These are phyloP conservation scores for Salvelinus namaycush DNA, from an alignment of 2,113 vertebrate species.

Conservation along the genomic window DNA sequence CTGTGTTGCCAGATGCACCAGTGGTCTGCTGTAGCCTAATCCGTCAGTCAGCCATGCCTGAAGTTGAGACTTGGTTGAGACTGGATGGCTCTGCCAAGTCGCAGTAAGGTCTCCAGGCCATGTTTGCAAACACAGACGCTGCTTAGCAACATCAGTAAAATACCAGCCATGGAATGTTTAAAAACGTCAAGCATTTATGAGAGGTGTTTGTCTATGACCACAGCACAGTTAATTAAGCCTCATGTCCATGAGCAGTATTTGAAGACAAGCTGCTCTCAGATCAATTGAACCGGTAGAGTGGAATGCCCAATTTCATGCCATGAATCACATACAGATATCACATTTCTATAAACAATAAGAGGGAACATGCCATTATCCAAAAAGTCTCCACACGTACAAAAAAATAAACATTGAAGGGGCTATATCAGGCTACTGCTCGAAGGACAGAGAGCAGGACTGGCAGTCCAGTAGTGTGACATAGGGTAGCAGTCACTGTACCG, in stretches of 20 bases:
- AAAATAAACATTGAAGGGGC: too few species aligned
- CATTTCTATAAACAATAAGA: neutral
- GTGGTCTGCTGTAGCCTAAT: conserved; percentile 20
- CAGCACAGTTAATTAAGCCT: conserved; percentile 2
- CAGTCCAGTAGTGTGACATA: too few species aligned
- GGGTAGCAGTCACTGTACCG: too few species aligned
- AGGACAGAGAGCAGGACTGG: too few species aligned
- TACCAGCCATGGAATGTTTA: conserved; percentile 33
- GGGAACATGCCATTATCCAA: too few species aligned
- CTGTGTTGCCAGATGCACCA: conserved; percentile 18
- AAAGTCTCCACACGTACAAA: too few species aligned
- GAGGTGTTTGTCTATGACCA: conserved; percentile 3
- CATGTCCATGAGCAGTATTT: conserved; percentile 3
- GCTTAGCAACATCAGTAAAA: conserved; percentile 59
- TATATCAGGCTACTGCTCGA: too few species aligned
- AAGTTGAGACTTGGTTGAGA: conserved; percentile 11
- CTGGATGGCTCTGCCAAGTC: conserved; percentile 20
- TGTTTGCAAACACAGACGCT: conserved; percentile 56
- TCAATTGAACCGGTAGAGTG: neutral
- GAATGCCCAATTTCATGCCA: conserved; percentile 2
- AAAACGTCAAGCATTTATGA: conserved; percentile 12
- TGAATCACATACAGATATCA: neutral
- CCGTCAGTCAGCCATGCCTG: conserved; percentile 23
- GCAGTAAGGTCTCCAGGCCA: conserved; percentile 33
- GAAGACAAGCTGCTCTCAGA: conserved; percentile 6